A percentile compares a stretch with the other conserved stretches of the same genome.
phyloP scores from a whole-genome alignment of 2,797 vertebrate species.

The Parambassis ranga region DNA sequence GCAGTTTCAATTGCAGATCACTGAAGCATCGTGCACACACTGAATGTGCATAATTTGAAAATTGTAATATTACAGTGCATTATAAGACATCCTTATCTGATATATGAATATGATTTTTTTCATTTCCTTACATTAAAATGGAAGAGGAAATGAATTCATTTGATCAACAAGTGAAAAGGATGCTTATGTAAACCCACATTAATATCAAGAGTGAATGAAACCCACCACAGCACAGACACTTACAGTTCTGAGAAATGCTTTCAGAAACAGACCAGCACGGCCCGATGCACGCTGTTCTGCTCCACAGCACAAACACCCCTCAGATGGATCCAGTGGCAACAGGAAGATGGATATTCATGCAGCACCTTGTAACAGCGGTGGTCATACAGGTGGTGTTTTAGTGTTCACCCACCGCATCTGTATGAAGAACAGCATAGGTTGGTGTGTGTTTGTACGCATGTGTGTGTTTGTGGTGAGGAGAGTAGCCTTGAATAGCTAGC shows the following conservation, averaged over 20 bases:
- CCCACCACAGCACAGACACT: slow-evolving; percentile 13
- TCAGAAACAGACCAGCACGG: slow-evolving; percentile 28
- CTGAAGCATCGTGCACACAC: too few relatives aligned
- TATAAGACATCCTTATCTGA: too few relatives aligned
- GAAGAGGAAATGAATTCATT: too few relatives aligned
- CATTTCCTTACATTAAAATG: too few relatives aligned
- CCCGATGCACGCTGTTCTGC: slow-evolving; percentile 29
- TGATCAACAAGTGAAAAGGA: not conserved
- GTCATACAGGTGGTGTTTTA: not conserved
- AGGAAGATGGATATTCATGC: slow-evolving; percentile 4
- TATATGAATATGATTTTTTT: too few relatives aligned
- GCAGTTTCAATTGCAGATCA: too few relatives aligned
- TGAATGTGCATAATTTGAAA: too few relatives aligned
- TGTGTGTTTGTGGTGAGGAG: slow-evolving; percentile 18
- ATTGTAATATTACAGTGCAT: too few relatives aligned
- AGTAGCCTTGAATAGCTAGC: slow-evolving; percentile 65
- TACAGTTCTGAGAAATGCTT: slow-evolving; percentile 10
- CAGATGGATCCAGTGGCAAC: slow-evolving; percentile 12
- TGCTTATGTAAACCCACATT: slow-evolving; percentile 29
- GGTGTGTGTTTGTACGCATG: not conserved
- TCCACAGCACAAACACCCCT: slow-evolving; percentile 27
- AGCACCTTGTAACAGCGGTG: not conserved
- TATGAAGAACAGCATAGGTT: slow-evolving; percentile 16
- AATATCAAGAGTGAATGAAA: slow-evolving; percentile 35
- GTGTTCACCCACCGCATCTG: not conserved